Conservation (phyloP, 2,113 vertebrate genomes). For the Thymallus thymallus region DNA sequence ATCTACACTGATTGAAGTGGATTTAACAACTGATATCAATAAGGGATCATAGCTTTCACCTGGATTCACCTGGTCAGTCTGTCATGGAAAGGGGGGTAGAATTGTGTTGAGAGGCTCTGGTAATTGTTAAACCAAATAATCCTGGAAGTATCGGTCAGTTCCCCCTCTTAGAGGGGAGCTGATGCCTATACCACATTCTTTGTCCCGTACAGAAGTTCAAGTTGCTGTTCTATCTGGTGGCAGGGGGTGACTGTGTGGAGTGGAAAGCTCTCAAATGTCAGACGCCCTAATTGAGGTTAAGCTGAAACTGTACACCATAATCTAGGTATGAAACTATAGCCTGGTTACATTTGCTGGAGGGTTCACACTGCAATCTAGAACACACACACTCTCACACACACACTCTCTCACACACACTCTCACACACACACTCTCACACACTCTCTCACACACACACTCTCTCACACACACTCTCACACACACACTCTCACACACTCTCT, state of each 20-base stretch:
- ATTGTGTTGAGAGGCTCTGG: not conserved
- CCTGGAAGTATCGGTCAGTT: not conserved
- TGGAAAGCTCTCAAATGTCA: slow-evolving; percentile 53
- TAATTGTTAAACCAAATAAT: slow-evolving; percentile 45
- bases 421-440: no score
- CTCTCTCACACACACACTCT: no score
- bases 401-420: not conserved
- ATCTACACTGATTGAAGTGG: no score
- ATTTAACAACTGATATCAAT: no score
- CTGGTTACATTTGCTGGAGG: slow-evolving; percentile 1
- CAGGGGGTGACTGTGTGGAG: slow-evolving; percentile 21
- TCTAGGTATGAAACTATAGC: slow-evolving; percentile 41
- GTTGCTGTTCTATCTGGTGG: slow-evolving; percentile 37
- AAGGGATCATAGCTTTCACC: no score
- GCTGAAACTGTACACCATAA: slow-evolving; percentile 59
- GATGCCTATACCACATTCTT: slow-evolving; percentile 48
- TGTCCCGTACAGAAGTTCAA: slow-evolving; percentile 45
- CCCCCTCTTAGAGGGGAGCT: slow-evolving; percentile 21
- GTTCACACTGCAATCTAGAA: slow-evolving; percentile 9
- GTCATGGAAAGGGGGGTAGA: slow-evolving; percentile 1
- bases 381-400: slow-evolving; percentile 12
- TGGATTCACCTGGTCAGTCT: no score
- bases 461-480: no score
- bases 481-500: no score
- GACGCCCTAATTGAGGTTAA: slow-evolving; percentile 48